Percentiles rank a stretch among this genome's conserved stretches.
Evolutionary conservation across 2,113 vertebrate genomes (phyloP).

Genomic region (Clarias batrachus): DNA sequence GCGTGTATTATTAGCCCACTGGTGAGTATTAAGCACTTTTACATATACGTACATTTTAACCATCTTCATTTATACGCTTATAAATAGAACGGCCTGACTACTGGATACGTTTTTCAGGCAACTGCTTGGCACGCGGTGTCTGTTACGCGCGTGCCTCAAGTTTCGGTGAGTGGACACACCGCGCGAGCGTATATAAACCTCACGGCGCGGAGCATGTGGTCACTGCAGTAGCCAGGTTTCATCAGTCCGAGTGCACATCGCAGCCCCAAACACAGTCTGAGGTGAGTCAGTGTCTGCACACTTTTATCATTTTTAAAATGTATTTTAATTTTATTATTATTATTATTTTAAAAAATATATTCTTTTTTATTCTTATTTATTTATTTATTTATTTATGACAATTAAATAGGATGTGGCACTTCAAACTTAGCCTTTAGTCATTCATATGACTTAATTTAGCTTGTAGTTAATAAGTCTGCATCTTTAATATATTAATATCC

Average conservation of each 20-base stretch:
- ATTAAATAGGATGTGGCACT: neutral
- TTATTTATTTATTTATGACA: neutral
- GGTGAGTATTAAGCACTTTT: constrained; percentile 75
- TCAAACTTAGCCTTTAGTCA: neutral
- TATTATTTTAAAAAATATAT: too few species aligned
- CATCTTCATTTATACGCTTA: constrained; percentile 80
- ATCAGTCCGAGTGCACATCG: constrained; percentile 67
- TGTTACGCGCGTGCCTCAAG: constrained; percentile 75
- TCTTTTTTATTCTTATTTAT: too few species aligned
- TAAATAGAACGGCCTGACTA: constrained; percentile 79
- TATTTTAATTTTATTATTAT: too few species aligned
- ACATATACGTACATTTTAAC: constrained; percentile 76
- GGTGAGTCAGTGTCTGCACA: constrained; percentile 74
- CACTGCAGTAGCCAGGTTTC: constrained; percentile 73
- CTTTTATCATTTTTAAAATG: neutral
- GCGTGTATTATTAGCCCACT: constrained; percentile 75
- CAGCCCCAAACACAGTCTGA: constrained; percentile 62
- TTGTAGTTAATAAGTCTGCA: neutral
- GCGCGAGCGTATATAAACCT: constrained; percentile 70
- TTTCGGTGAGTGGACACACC: constrained; percentile 63
- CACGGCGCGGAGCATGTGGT: constrained; percentile 37
- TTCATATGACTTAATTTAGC: neutral
- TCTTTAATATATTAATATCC: neutral
- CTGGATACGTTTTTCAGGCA: constrained; percentile 75
- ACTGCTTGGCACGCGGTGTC: constrained; percentile 71